Conservation (phyloP, 2,888 invertebrate species). For the Eledona agricola region DNA sequence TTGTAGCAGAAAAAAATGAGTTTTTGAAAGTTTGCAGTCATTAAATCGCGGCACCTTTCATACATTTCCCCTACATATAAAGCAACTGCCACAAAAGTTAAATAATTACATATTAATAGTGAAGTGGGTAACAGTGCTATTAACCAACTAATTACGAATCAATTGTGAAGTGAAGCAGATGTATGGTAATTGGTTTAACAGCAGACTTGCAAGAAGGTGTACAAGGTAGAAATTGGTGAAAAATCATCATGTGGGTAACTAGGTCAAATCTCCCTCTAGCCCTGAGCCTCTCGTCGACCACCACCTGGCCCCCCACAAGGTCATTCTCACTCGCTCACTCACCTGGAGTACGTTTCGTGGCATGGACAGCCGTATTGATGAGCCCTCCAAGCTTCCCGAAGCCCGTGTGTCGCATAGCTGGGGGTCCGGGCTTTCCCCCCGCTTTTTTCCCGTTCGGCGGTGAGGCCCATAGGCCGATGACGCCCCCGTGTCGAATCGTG, state of each 20-base stretch:
- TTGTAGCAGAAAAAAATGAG: no score
- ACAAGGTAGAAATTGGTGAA: background rate
- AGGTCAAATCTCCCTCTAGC: slow-evolving; percentile 4
- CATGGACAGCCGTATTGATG: slow-evolving; percentile 57
- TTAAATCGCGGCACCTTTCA: no score
- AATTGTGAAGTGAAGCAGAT: no score
- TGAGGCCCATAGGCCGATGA: slow-evolving; percentile 48
- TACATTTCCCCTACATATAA: no score
- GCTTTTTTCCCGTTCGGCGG: slow-evolving; percentile 41
- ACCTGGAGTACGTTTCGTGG: slow-evolving; percentile 51
- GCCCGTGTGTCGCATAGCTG: slow-evolving; percentile 56
- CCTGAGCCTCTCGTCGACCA: no score
- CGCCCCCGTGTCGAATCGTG: slow-evolving; percentile 46
- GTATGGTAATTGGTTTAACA: no score
- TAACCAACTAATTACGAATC: no score
- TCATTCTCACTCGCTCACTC: slow-evolving; percentile 22
- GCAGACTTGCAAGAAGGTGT: no score
- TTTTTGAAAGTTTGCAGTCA: no score
- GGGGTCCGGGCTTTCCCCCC: slow-evolving; percentile 47
- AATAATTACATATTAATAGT: no score
- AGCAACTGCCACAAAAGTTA: no score
- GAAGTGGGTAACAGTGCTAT: no score
- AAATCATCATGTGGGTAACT: slow-evolving; percentile 5
- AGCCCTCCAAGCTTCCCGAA: slow-evolving; percentile 55
- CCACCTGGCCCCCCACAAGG: background rate